Conservation (phyloP, 2,113 vertebrate species). For the Catharus bicknelli region DNA sequence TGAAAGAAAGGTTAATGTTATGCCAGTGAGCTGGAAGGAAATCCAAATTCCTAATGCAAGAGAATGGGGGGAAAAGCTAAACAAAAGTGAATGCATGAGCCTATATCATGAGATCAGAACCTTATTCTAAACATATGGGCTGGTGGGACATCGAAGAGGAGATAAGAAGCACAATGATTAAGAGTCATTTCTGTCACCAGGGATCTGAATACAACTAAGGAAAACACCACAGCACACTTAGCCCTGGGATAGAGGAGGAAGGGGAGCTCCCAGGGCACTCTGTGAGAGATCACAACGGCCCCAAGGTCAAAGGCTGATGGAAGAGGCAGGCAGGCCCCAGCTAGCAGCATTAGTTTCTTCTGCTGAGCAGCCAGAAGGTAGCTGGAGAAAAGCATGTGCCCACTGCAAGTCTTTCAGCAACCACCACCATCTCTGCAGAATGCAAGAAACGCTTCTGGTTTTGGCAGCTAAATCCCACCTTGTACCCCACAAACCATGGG, state of each 20-base stretch:
- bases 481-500: background rate
- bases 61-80: conserved; percentile 49
- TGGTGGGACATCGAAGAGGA: background rate
- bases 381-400: background rate
- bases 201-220: background rate
- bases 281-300: background rate
- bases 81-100: conserved; percentile 45
- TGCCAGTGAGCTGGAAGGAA: conserved; percentile 28
- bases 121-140: background rate
- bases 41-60: conserved; percentile 4
- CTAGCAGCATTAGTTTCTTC: background rate
- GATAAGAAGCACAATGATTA: conserved; percentile 3
- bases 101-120: background rate
- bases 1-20: background rate
- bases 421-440: background rate
- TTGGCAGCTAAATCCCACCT: background rate
- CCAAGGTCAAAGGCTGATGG: background rate
- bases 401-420: background rate
- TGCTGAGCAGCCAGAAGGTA: background rate
- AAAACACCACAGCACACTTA: background rate
- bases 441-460: background rate
- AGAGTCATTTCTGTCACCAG: background rate
- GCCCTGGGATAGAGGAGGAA: background rate
- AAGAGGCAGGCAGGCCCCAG: background rate
- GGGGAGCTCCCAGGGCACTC: background rate